phyloP scores from a whole-genome alignment of 2,113 vertebrate species.

The Phrynocephalus versicolor region DNA sequence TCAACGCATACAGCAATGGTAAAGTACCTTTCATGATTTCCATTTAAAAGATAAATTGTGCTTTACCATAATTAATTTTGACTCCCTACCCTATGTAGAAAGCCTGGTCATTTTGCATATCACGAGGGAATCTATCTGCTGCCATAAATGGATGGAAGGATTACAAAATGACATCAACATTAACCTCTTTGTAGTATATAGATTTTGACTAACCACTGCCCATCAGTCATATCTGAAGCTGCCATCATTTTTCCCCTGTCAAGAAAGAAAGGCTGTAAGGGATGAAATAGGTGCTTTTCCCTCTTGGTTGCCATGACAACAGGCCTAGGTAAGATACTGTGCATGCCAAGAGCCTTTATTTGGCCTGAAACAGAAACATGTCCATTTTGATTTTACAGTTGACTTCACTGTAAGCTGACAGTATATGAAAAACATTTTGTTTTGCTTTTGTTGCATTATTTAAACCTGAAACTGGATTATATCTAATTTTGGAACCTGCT shows the following conservation, averaged over 20 bases:
- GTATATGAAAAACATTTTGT: background rate
- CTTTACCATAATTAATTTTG: slow-evolving; percentile 37
- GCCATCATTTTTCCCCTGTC: background rate
- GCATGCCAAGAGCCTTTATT: background rate
- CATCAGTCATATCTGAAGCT: background rate
- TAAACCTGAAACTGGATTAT: background rate
- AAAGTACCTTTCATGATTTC: slow-evolving; percentile 29
- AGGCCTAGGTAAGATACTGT: background rate
- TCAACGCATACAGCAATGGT: slow-evolving; percentile 43
- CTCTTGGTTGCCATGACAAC: background rate
- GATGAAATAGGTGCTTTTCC: background rate
- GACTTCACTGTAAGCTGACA: background rate
- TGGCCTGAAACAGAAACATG: background rate
- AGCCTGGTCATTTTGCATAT: background rate
- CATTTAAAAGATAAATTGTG: slow-evolving; percentile 35
- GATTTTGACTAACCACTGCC: background rate
- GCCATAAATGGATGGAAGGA: background rate
- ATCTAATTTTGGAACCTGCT: background rate
- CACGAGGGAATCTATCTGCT: background rate
- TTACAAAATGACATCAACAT: slow-evolving; percentile 10
- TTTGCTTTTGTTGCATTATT: background rate
- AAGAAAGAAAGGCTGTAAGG: background rate
- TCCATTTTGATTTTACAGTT: background rate
- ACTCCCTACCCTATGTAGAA: slow-evolving; percentile 44
- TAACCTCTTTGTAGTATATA: background rate